Percentiles rank a stretch among this genome's conserved stretches.
Evolutionary conservation across 2,797 vertebrate species (phyloP).

Genomic region (Prunella strophiata): DNA sequence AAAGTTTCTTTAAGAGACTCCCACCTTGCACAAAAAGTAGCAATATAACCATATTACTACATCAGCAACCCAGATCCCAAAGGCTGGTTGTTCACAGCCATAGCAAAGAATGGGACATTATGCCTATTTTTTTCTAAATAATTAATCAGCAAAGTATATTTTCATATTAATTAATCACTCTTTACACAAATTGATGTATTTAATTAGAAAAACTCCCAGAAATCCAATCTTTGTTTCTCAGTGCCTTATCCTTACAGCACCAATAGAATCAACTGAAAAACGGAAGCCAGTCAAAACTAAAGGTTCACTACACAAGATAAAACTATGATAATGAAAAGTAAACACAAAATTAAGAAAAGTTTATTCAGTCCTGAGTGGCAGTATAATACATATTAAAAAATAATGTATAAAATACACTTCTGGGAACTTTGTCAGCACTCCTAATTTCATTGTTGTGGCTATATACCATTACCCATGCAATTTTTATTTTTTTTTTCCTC

Average conservation of each 20-base stretch:
- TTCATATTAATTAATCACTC: neutral
- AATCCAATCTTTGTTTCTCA: neutral
- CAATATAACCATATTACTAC: neutral
- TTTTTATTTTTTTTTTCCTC: fast-evolving
- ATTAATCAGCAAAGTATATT: neutral
- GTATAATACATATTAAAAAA: neutral
- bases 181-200: neutral
- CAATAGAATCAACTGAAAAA: neutral
- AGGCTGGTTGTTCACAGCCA: neutral
- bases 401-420: neutral
- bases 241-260: neutral
- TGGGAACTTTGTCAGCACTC: neutral
- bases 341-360: neutral
- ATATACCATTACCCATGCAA: fast-evolving
- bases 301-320: neutral
- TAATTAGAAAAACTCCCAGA: neutral
- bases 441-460: neutral
- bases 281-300: neutral
- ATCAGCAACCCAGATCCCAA: neutral
- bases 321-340: neutral
- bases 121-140: neutral
- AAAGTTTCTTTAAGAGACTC: neutral
- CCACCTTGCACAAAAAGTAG: neutral
- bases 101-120: neutral
- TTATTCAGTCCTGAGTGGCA: neutral